A percentile compares a stretch with the other conserved stretches of the same genome.
Conservation (phyloP, 1,140 invertebrate genomes). For the Drosophila simulans region DNA sequence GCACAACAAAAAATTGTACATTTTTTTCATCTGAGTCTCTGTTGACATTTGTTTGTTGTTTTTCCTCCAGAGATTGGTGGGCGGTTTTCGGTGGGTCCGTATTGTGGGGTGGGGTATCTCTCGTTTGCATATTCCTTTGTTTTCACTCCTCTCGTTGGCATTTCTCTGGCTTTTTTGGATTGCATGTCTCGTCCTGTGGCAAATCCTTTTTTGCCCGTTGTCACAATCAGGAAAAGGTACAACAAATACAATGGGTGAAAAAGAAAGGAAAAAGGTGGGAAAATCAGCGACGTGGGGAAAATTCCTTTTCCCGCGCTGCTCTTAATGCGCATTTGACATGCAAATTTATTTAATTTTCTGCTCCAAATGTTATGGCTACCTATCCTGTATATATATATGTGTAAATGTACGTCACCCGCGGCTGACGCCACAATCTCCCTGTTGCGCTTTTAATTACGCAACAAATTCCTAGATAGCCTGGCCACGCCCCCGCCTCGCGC, state of each 20-base stretch:
- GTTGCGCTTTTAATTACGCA: conserved; percentile 77
- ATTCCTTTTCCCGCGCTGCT: conserved; percentile 31
- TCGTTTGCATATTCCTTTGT: conserved; percentile 56
- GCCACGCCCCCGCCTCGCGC: background rate
- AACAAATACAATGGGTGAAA: conserved; percentile 2
- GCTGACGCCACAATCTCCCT: conserved; percentile 22
- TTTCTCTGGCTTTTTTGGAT: conserved; percentile 21
- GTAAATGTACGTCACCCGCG: too few relatives aligned
- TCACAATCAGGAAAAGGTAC: conserved; percentile 61
- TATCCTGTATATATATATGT: conserved; percentile 9
- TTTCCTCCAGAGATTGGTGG: conserved; percentile 47
- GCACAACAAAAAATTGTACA: conserved; percentile 40
- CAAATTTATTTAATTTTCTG: conserved; percentile 83
- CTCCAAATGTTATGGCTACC: conserved; percentile 60
- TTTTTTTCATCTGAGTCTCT: conserved; percentile 32
- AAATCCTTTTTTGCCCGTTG: conserved; percentile 71
- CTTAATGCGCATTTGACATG: conserved; percentile 81
- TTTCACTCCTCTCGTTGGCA: conserved; percentile 24
- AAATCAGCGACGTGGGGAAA: conserved; percentile 1
- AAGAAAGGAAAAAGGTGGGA: background rate
- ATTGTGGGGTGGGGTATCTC: conserved; percentile 11
- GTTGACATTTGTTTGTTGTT: conserved; percentile 52
- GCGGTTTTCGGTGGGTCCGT: background rate
- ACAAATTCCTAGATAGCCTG: conserved; percentile 44
- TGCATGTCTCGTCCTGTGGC: conserved; percentile 50